Percentiles rank a stretch among this genome's conserved stretches.
Evolutionary conservation across 2,888 invertebrate genomes (phyloP).

Genomic region (Conus canariensis): DNA sequence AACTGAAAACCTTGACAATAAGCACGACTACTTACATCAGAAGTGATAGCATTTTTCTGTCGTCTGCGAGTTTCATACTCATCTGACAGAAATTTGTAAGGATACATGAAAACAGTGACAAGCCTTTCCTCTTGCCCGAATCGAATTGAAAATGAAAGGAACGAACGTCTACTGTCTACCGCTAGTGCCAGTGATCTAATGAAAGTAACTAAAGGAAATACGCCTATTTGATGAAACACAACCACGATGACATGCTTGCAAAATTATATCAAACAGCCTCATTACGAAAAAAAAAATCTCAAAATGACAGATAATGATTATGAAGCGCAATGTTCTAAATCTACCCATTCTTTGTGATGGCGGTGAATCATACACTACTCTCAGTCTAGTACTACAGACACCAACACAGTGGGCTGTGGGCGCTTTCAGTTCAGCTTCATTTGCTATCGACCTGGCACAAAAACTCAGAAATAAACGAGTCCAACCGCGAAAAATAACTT

Average conservation of each 20-base stretch:
- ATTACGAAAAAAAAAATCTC: not conserved
- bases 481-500: not conserved
- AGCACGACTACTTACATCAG: not conserved
- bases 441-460: not conserved
- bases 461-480: not conserved
- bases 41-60: no score
- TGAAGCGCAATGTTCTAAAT: slow-evolving; percentile 5
- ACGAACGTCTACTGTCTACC: no score
- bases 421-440: not conserved
- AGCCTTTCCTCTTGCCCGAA: no score
- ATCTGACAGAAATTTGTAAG: no score
- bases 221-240: no score
- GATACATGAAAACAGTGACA: no score
- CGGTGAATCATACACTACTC: slow-evolving; percentile 17
- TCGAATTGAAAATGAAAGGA: no score
- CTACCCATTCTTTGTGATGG: slow-evolving; percentile 12
- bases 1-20: no score
- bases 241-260: not conserved
- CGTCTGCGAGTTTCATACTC: no score
- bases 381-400: not conserved
- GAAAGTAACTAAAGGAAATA: no score
- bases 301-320: not conserved
- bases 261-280: not conserved
- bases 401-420: no score
- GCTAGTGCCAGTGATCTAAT: no score